Percentiles rank a stretch among this genome's conserved stretches.
These are phyloP conservation scores for Leptinotarsa haldemani DNA, from an alignment of 2,888 invertebrate genomes.

Conservation along the genomic window DNA sequence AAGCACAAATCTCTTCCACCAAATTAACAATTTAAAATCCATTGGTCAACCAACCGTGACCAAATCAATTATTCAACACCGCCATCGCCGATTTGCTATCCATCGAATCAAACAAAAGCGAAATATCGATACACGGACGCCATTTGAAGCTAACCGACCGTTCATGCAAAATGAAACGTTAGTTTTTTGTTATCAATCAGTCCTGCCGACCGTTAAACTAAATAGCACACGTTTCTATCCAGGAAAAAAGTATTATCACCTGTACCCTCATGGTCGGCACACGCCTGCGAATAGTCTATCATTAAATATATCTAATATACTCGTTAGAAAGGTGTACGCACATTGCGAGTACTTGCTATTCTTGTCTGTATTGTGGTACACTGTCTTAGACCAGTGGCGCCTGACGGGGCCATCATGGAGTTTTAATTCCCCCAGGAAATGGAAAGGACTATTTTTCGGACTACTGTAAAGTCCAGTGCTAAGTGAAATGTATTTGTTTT, in stretches of 20 bases:
- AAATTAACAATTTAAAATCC: background rate
- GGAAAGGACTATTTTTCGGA: too few relatives aligned
- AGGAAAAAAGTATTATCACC: slow-evolving; percentile 58
- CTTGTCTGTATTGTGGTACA: slow-evolving; percentile 6
- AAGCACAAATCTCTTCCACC: background rate
- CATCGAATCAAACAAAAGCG: slow-evolving; percentile 15
- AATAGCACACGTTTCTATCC: slow-evolving; percentile 42
- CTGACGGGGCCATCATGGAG: background rate
- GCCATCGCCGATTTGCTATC: slow-evolving; percentile 8
- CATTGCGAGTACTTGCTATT: slow-evolving; percentile 31
- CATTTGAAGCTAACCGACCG: slow-evolving; percentile 20
- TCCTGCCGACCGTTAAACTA: slow-evolving; percentile 48
- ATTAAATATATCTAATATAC: slow-evolving; percentile 56
- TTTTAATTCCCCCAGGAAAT: too few relatives aligned
- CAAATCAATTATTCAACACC: slow-evolving; percentile 12
- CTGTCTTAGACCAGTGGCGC: slow-evolving; percentile 16
- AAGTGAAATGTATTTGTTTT: too few relatives aligned
- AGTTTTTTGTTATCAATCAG: slow-evolving; percentile 46
- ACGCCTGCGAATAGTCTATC: slow-evolving; percentile 56
- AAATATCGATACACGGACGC: slow-evolving; percentile 10
- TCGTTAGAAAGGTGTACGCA: slow-evolving; percentile 47
- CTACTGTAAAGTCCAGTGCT: too few relatives aligned
- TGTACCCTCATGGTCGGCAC: slow-evolving; percentile 59
- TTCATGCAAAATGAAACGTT: slow-evolving; percentile 38
- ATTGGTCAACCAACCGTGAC: background rate